Base-by-base conservation (phyloP, 2,113 vertebrate species). In the Motacilla tschutschensis region DNA sequence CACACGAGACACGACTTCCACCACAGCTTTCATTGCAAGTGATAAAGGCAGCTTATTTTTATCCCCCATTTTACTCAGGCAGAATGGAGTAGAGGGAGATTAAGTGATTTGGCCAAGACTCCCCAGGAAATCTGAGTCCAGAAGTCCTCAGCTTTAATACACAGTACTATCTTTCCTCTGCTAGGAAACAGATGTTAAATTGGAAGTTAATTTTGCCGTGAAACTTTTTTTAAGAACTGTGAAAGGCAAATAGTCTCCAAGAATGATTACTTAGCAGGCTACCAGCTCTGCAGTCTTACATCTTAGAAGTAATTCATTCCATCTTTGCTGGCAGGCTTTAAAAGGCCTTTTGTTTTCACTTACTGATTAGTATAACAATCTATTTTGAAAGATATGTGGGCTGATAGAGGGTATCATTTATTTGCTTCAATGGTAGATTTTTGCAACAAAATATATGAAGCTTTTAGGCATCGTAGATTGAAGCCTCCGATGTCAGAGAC, bases 131-230 rank as follows among this genome's bases (percentile, higher is more conserved):
- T 86, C 46, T 90, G 75, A 88, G 66, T 55, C 59, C 59, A 86
- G 44, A 55, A 86, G 71, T 90, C 81, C 72, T 88, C 63, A 73
- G 78, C 28, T 83, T 85, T 79, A 88, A 92, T 70, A 60, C 71
- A 79, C 51, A 59, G 44, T 43, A 44, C 70, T 58, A 44, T 90
- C 94, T 79, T 82, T 86, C 71, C 70, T 96, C 88, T 94, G 48
- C 88, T 93, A 95, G 79, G 73, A 96, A 94, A 86, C 83, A 92
- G 88, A 88, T 95, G 90, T 88, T 95, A 94, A 94, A 94, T 67
- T 95, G 93, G 54, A 95, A 95, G 92, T 90, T 93, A 95, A 95
- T 94, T 97, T 94, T 95, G 60, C 83, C 69, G 92, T 84, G 73
- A 93, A 95, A 91, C 48, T 62, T 93, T 78, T 94, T 90, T 79